A percentile compares a stretch with the other conserved stretches of the same genome.
phyloP scores from a whole-genome alignment of 2,797 vertebrate genomes.

The Sebastiscus tertius region DNA sequence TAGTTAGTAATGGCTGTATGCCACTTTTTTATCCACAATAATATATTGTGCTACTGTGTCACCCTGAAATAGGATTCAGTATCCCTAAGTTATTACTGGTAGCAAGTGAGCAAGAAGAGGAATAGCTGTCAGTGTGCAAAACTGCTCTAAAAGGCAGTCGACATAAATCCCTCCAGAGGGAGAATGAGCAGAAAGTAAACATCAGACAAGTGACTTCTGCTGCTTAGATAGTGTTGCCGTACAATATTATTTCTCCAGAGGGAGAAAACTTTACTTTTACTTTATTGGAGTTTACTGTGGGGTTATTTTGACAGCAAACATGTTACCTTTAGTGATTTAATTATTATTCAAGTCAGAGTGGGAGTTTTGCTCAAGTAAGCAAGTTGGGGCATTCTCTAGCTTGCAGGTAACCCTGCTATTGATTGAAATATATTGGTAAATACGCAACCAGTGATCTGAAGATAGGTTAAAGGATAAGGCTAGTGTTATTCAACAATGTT shows the following conservation, averaged over 20 bases:
- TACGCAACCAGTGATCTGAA: not conserved
- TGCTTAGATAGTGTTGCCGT: not conserved
- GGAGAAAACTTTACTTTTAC: constrained; percentile 12
- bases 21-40: not conserved
- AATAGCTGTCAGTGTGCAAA: not conserved
- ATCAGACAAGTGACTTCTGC: not conserved
- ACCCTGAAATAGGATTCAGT: not conserved
- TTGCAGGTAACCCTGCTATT: not conserved
- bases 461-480: not conserved
- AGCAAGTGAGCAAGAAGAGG: not conserved
- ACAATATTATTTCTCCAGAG: constrained; percentile 10
- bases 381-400: not conserved
- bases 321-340: constrained; percentile 5
- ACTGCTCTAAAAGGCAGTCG: not conserved
- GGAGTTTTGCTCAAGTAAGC: not conserved
- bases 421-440: not conserved
- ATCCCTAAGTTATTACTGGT: not conserved
- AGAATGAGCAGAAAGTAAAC: constrained; percentile 10
- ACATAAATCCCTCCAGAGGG: constrained; percentile 9
- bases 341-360: constrained; percentile 22
- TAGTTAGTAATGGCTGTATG: not conserved
- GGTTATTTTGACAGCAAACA: constrained; percentile 28
- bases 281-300: constrained; percentile 12
- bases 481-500: not conserved
- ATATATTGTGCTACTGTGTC: not conserved